These are phyloP conservation scores for Drosophila pegasa DNA, from an alignment of 2,888 invertebrate genomes.

Conservation along the genomic window DNA sequence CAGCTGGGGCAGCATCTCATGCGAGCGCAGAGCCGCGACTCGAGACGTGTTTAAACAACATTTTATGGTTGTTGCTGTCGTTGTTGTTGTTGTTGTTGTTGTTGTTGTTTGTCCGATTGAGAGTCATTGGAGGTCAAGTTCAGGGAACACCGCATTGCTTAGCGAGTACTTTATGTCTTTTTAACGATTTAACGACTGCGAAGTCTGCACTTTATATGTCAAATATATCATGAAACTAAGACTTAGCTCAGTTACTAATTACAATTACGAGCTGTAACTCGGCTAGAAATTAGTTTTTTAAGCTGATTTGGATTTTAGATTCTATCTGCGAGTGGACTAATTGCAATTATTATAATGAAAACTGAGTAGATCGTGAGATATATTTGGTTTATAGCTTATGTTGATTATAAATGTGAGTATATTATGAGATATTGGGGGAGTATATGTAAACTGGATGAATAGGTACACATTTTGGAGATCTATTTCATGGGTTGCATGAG, in stretches of 20 bases:
- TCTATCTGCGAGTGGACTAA: background rate
- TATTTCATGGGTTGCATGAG: no score
- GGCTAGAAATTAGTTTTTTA: background rate
- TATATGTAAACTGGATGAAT: no score
- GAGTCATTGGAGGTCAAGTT: constrained; percentile 72
- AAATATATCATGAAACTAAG: background rate
- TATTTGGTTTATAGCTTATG: background rate
- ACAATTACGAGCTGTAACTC: constrained; percentile 2
- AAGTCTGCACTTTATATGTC: constrained; percentile 1
- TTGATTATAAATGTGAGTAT: background rate
- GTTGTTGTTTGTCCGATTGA: constrained; percentile 25
- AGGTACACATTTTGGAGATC: no score
- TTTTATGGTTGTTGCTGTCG: constrained; percentile 20
- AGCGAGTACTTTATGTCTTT: constrained; percentile 14
- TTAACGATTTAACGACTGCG: constrained; percentile 1
- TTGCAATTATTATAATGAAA: background rate
- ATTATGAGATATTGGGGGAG: no score
- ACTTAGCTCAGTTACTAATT: constrained; percentile 19
- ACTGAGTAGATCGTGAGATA: background rate
- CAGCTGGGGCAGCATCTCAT: constrained; percentile 20
- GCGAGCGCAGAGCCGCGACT: constrained; percentile 9
- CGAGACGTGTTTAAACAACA: constrained; percentile 32
- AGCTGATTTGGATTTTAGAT: background rate
- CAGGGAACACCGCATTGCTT: constrained; percentile 64
- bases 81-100: constrained; percentile 18